Base-by-base conservation (phyloP, 2,797 vertebrate species). In the Pangasius mekongensis region DNA sequence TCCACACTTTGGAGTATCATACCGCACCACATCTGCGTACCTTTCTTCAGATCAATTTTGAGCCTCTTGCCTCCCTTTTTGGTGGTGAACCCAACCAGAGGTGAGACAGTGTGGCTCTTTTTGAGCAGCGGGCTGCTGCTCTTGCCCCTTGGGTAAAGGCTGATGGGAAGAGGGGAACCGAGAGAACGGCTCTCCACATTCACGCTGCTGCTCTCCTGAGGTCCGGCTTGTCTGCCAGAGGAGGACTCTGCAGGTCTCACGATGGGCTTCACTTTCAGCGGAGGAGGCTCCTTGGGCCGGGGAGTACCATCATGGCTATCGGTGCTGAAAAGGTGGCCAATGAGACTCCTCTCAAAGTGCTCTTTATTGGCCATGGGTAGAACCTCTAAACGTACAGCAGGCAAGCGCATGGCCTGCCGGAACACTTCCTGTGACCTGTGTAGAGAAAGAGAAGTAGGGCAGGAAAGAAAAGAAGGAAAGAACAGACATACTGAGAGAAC, bases 1-100 rank as follows among this genome's bases (percentile, higher is more conserved):
- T 16, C 24, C 0, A 58, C 30, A 24, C 1, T 4, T 30, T 36
- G 5, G 2, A 33, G 7, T 9, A 9, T 62, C 24, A 52, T 85
- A 77, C 64, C 3, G 11, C 6, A 36, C 71, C 36, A 27, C 22
- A n/a, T 3, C 24, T 36, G n/a, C 22, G 95, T 94, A 99, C 98
- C 98, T 97, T 99, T 99, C 93, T 96, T 98, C 85, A 99, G 94
- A 91, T 99, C 98, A 84, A 99, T 98, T 94, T 96, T 97, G 90
- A 99, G 94, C 93, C 95, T 97, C 85, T 97, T 97, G 83, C 97
- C 96, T 93, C 94, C 96, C 92, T 95, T 98, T 92, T 97, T 98
- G 94, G 92, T 97, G 91, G 97, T 92, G 88, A 97, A 95, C 33
- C 95, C 95, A 93, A 96, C 95, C 76, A 98, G 91, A 76, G 95